Conservation (phyloP, 2,113 vertebrate genomes). For the Ophiodon elongatus region DNA sequence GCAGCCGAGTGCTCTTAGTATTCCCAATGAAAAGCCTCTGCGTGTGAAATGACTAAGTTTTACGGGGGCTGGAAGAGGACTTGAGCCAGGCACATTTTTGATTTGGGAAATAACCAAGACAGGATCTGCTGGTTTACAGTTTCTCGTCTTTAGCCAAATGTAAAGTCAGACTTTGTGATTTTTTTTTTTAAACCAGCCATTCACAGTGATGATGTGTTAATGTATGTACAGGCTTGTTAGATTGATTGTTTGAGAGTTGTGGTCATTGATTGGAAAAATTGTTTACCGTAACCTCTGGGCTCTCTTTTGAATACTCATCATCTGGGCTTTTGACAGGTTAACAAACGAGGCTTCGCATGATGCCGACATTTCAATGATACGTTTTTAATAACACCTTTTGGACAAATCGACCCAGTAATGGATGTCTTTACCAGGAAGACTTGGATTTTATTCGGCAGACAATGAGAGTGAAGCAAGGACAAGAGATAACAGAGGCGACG, state of each 20-base stretch:
- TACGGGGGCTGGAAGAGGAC: slow-evolving; percentile 53
- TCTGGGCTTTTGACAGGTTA: slow-evolving; percentile 43
- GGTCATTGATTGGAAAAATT: slow-evolving; percentile 31
- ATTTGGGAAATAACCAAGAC: slow-evolving; percentile 36
- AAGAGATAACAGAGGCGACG: slow-evolving; percentile 5
- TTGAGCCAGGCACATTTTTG: slow-evolving; percentile 49
- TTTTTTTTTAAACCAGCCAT: not conserved
- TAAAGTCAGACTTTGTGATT: not conserved
- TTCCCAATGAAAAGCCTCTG: slow-evolving; percentile 72
- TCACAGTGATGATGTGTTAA: slow-evolving; percentile 24
- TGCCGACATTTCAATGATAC: slow-evolving; percentile 21
- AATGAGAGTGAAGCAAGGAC: slow-evolving; percentile 17
- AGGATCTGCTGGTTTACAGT: slow-evolving; percentile 39
- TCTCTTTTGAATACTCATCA: slow-evolving; percentile 43
- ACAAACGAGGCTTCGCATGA: slow-evolving; percentile 34
- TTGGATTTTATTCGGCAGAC: not conserved
- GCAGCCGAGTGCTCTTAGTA: slow-evolving; percentile 49
- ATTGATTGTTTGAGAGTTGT: slow-evolving; percentile 32
- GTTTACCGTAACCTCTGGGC: slow-evolving; percentile 38
- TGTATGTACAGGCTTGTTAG: slow-evolving; percentile 16
- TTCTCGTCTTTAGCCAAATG: slow-evolving; percentile 29
- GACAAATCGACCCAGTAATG: slow-evolving; percentile 13
- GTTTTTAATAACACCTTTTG: slow-evolving; percentile 42
- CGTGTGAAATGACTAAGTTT: slow-evolving; percentile 73
- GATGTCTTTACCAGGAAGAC: slow-evolving; percentile 14